phyloP scores from a whole-genome alignment of 2,113 vertebrate species.

The Calypte anna region DNA sequence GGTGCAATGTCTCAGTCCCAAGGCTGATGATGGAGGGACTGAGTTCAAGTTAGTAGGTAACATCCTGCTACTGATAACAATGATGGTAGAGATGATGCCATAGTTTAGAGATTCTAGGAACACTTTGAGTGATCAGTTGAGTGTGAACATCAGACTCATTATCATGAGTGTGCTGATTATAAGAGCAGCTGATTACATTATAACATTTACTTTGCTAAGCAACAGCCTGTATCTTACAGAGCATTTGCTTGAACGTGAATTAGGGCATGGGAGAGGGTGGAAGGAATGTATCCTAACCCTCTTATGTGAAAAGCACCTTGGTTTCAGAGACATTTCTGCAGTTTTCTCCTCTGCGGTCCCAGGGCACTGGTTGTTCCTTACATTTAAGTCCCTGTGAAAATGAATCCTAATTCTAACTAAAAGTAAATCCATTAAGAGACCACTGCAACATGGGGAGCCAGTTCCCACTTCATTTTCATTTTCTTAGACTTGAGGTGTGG shows the following conservation, averaged over 20 bases:
- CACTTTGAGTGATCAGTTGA: neutral
- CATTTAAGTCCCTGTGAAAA: neutral
- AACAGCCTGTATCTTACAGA: neutral
- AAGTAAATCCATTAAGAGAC: neutral
- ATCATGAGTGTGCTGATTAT: too few relatives aligned
- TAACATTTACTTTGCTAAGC: neutral
- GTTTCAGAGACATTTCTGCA: neutral
- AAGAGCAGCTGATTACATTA: neutral
- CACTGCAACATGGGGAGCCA: neutral
- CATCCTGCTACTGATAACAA: neutral
- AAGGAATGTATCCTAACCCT: neutral
- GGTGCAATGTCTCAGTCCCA: neutral
- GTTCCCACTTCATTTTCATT: neutral
- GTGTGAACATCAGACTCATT: neutral
- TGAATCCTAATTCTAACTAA: neutral
- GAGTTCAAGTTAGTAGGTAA: too few relatives aligned
- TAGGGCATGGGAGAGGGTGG: neutral
- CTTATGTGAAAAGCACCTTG: neutral
- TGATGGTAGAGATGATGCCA: fast-evolving
- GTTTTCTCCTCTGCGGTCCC: neutral
- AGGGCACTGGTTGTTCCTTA: neutral
- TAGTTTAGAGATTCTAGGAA: neutral
- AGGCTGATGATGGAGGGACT: neutral
- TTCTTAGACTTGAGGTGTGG: neutral
- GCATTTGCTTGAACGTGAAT: neutral